Evolutionary conservation across 2,113 vertebrate species (phyloP).

Genomic region (Grantiella picta): DNA sequence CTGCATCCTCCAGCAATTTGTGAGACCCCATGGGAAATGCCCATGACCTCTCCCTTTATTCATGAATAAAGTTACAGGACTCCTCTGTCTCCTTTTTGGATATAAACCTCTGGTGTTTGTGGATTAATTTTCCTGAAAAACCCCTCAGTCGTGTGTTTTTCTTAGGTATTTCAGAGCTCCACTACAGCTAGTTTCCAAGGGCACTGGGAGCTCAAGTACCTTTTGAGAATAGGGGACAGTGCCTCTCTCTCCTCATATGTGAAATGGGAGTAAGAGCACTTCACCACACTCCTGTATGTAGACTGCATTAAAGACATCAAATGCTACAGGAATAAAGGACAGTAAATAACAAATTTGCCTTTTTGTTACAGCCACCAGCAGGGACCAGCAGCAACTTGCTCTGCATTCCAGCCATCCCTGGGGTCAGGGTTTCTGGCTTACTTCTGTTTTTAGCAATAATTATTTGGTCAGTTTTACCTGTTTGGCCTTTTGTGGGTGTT

Average conservation of each 20-base stretch:
- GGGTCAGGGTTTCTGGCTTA: background rate
- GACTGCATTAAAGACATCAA: background rate
- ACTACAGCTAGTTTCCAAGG: background rate
- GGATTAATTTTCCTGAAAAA: no score
- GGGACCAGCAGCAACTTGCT: background rate
- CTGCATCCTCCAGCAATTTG: no score
- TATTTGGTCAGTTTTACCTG: background rate
- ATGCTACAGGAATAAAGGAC: background rate
- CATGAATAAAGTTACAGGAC: no score
- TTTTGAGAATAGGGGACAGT: background rate
- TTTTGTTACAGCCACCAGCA: background rate
- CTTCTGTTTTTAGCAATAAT: background rate
- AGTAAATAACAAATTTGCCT: conserved; percentile 10
- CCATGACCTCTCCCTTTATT: no score
- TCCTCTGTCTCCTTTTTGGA: no score
- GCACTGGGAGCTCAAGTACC: background rate
- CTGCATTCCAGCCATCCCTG: background rate
- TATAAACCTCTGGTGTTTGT: no score
- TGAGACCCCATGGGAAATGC: no score
- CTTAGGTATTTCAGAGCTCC: background rate
- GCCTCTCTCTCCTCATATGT: background rate
- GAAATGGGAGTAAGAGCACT: conserved; percentile 11
- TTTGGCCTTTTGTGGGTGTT: background rate
- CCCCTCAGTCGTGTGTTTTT: background rate
- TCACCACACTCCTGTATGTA: background rate